phyloP scores from a whole-genome alignment of 2,888 invertebrate genomes.

The Melieria picta region DNA sequence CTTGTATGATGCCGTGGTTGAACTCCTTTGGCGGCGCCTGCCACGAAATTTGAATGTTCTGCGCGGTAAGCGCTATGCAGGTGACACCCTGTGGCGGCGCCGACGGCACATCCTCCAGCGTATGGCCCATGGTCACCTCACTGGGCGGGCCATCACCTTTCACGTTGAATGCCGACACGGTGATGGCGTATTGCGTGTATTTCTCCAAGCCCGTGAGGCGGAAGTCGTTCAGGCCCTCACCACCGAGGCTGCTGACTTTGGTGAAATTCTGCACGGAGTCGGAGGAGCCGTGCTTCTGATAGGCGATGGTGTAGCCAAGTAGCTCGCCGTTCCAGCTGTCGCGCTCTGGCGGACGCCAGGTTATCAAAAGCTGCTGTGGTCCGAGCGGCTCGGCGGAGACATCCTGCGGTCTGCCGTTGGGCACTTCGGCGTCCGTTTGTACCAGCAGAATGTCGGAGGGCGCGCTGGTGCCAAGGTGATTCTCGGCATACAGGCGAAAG shows the following conservation, averaged over 20 bases:
- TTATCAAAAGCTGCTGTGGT: conserved; percentile 76
- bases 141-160: conserved; percentile 83
- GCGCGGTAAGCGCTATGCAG: conserved; percentile 76
- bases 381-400: conserved; percentile 76
- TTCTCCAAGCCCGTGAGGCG: conserved; percentile 75
- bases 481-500: conserved; percentile 72
- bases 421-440: conserved; percentile 72
- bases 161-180: conserved; percentile 82
- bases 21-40: conserved; percentile 73
- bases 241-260: conserved; percentile 65
- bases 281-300: conserved; percentile 67
- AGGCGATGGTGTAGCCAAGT: conserved; percentile 75
- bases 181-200: conserved; percentile 82
- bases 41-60: conserved; percentile 79
- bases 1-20: conserved; percentile 76
- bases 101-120: conserved; percentile 72
- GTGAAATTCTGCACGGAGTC: conserved; percentile 59
- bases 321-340: conserved; percentile 81
- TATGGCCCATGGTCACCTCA: conserved; percentile 69
- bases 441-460: conserved; percentile 70
- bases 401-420: conserved; percentile 76
- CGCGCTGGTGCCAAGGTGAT: conserved; percentile 72
- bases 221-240: conserved; percentile 70
- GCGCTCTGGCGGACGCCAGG: conserved; percentile 81
- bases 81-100: conserved; percentile 74